These are phyloP conservation scores for Omphaloscelis lunosa DNA, from an alignment of 2,888 invertebrate species.

Conservation along the genomic window DNA sequence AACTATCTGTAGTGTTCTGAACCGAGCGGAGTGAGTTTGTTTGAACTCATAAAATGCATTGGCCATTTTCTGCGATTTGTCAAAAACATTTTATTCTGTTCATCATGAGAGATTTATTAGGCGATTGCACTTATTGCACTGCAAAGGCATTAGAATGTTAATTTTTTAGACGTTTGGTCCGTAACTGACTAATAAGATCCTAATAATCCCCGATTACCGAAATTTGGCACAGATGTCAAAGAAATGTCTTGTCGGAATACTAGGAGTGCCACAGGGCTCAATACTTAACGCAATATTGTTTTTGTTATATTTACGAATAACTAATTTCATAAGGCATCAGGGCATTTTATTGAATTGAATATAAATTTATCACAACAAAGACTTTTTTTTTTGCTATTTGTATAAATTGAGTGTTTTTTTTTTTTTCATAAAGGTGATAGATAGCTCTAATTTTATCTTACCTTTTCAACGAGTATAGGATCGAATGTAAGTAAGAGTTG, in stretches of 20 bases:
- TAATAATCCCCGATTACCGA: not conserved
- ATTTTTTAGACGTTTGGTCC: too few species aligned
- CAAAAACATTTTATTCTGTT: conserved; percentile 14
- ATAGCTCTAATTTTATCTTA: conserved; percentile 50
- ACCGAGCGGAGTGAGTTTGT: not conserved
- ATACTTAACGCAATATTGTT: conserved; percentile 16
- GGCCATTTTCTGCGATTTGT: not conserved
- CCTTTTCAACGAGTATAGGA: conserved; percentile 98
- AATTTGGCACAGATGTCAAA: not conserved
- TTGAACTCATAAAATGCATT: not conserved
- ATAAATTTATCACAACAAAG: not conserved
- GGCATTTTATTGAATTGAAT: not conserved
- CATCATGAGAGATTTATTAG: not conserved
- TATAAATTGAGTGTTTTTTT: not conserved
- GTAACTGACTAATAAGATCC: not conserved
- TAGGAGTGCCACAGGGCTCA: conserved; percentile 9
- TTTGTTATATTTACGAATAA: not conserved
- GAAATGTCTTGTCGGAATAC: not conserved
- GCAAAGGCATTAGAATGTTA: not conserved
- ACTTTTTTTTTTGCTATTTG: not conserved
- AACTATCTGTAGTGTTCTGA: not conserved
- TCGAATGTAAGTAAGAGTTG: conserved; percentile 99
- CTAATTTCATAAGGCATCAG: not conserved
- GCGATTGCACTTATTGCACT: not conserved
- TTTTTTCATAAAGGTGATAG: not conserved